Evolutionary conservation across 1,140 invertebrate genomes (phyloP), one percentile per base, ranked within the genome.

Genomic region (Camponotus floridanus): DNA sequence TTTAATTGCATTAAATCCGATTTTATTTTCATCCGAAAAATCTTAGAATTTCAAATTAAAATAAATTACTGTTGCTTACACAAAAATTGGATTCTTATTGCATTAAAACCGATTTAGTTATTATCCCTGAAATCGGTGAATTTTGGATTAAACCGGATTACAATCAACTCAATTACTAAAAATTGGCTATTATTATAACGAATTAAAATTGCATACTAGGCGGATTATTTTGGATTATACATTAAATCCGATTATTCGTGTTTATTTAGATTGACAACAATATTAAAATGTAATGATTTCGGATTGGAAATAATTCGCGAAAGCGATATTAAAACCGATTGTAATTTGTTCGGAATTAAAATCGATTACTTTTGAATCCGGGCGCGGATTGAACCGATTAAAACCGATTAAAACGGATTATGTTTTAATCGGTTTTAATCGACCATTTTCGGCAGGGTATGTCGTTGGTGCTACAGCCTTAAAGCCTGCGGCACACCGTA

Each of bases 1-100:
- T 33, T 61, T 62, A 62, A 62, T 62, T 62, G 59, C 59, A 61
- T 61, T 61, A 61, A n/a, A 61, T 61, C 26, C 3, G 59, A 61
- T 61, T 33, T 61, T 3, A 11, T 61, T 61, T 61, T 61, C 11
- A 61, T 61, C 59, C 26, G 26, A 61, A 61, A 61, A 61, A 61
- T 61, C 21, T 0, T 2, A 59, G 6, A 59, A 21, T 59, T 59
- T 59, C n/a, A 59, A 59, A 59, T 59, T 59, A 1, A 26, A 59
- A 59, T 21, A 8, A 59, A 59, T 26, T 26, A 26, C 26, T 59
- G 7, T 59, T 59, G 21, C 57, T 59, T 59, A 11, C n/a, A 59
- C 21, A 1, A 59, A 59, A 59, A 39, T 59, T 59, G 1, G 57
- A 59, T 59, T 59, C 21, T 59, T 59, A 59, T 59, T 59, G 57